Evolutionary conservation across 2,797 vertebrate species (phyloP), one percentile per base, ranked within the genome.

Genomic region (Lacerta viridis): DNA sequence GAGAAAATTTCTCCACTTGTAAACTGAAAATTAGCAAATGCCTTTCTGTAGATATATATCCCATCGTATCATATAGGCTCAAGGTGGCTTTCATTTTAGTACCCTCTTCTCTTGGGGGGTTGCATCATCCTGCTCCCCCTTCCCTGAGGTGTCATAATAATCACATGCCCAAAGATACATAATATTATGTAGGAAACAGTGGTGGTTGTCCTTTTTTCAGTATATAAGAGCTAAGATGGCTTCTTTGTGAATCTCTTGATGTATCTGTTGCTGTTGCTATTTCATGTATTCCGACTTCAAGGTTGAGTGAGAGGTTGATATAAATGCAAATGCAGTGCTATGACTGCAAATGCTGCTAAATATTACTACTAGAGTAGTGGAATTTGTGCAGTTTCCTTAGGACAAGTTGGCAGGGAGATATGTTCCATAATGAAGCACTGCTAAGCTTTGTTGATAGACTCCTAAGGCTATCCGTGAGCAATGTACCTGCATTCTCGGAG

Each of bases 321-420:
- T 66, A 86, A 86, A 79, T 79, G 66, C 77, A 41, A 39, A 41
- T 64, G 27, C 36, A 29, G n/a, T 64, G 39, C 36, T 76, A 25
- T 86, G 83, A 33, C 20, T 88, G 6, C n/a, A 75, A 15, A 89
- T 27, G 2, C 66, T 90, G 4, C 76, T 87, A 18, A 9, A 87
- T 46, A 33, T 80, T 66, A 80, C 87, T 64, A 0, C 72, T 88
- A 55, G 0, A 0, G 6, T 55, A 23, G 3, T 77, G 55, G 25
- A 76, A n/a, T 10, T 85, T 87, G 17, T 79, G 7, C 59, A 59
- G 33, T 27, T 89, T 90, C 79, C 9, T 11, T 18, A 76, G 46
- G 33, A 8, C 46, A 0, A 61, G 9, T 41, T 87, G 39, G 27
- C 23, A 3, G 5, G 15, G 7, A n/a, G 66, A 8, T 27, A 83